Conservation (phyloP, 2,888 invertebrate genomes). For the Oasisia sp. region DNA sequence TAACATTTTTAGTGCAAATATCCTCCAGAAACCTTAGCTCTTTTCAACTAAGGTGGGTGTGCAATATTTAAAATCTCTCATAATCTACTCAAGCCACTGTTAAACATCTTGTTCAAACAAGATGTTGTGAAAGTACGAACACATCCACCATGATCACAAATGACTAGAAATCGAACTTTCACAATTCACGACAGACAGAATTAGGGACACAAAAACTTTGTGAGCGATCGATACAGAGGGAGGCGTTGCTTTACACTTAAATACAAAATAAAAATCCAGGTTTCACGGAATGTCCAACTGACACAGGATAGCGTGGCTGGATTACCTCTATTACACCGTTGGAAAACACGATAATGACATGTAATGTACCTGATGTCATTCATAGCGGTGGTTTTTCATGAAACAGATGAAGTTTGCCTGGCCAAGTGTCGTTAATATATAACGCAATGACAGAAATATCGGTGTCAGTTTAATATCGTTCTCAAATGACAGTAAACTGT, state of each 20-base stretch:
- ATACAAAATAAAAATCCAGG: background rate
- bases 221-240: background rate
- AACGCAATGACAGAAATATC: background rate
- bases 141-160: too few species aligned
- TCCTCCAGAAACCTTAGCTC: too few species aligned
- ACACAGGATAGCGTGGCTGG: background rate
- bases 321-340: background rate
- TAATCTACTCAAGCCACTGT: too few species aligned
- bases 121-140: too few species aligned
- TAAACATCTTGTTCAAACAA: too few species aligned
- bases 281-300: background rate
- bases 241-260: background rate
- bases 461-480: background rate
- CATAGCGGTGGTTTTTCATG: background rate
- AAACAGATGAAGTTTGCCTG: background rate
- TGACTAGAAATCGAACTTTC: too few species aligned
- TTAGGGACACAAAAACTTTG: too few species aligned
- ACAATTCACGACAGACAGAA: too few species aligned
- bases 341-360: background rate
- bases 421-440: background rate
- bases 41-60: too few species aligned
- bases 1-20: too few species aligned
- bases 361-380: background rate
- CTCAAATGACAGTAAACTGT: slow-evolving; percentile 6
- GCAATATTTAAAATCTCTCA: too few species aligned